A percentile compares a stretch with the other conserved stretches of the same genome.
These are phyloP conservation scores for Sepiola atlantica DNA, from an alignment of 2,888 invertebrate species.

Conservation along the genomic window DNA sequence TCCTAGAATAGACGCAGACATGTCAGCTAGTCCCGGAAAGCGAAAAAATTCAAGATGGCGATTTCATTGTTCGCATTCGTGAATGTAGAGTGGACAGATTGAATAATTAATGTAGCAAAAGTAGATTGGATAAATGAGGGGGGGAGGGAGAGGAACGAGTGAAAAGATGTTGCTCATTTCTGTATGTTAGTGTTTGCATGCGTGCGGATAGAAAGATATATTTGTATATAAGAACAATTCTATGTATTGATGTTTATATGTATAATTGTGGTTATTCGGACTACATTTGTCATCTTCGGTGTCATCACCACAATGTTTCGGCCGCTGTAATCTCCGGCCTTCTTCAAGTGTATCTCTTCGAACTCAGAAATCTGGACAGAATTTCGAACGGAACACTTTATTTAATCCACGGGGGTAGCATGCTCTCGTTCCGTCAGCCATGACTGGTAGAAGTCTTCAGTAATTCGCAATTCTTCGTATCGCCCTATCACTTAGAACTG, in stretches of 20 bases:
- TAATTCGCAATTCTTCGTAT: too few relatives aligned
- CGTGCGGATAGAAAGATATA: not conserved
- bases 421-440: too few relatives aligned
- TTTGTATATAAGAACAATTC: not conserved
- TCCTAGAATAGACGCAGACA: not conserved
- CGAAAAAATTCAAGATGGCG: slow-evolving; percentile 10
- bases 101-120: not conserved
- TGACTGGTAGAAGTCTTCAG: too few relatives aligned
- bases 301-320: too few relatives aligned
- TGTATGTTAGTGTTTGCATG: not conserved
- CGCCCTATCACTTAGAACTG: too few relatives aligned
- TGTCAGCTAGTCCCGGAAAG: not conserved
- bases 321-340: too few relatives aligned
- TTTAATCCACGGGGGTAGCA: too few relatives aligned
- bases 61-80: not conserved
- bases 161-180: not conserved
- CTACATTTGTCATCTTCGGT: too few relatives aligned
- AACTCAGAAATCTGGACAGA: too few relatives aligned
- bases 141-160: not conserved
- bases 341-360: too few relatives aligned
- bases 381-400: too few relatives aligned
- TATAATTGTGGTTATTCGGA: too few relatives aligned
- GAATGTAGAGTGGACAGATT: not conserved
- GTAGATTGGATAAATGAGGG: not conserved
- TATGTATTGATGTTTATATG: not conserved